These are phyloP conservation scores for Sciurus niger DNA, from an alignment of 2,113 vertebrate species.

Conservation along the genomic window DNA sequence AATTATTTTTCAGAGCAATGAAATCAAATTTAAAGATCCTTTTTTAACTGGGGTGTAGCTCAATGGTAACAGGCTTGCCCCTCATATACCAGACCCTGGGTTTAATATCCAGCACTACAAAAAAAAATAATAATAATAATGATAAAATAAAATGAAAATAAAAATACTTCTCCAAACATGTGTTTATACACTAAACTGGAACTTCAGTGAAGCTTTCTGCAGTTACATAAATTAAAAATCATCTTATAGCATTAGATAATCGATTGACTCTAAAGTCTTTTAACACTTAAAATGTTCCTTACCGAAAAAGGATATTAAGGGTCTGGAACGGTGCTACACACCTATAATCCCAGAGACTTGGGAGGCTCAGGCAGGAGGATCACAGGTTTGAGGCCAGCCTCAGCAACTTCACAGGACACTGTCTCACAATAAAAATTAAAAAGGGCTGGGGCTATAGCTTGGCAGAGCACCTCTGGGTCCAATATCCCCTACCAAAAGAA, in stretches of 20 bases:
- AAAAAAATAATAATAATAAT: background rate
- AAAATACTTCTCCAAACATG: background rate
- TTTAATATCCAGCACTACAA: background rate
- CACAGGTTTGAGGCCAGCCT: too few species aligned
- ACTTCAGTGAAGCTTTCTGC: background rate
- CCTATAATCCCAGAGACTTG: too few species aligned
- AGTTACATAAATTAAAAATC: background rate
- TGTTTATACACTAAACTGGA: background rate
- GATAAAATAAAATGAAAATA: background rate
- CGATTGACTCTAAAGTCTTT: background rate
- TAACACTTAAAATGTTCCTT: constrained; percentile 15
- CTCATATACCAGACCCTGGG: too few species aligned
- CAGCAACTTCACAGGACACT: too few species aligned
- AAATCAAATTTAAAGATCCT: background rate
- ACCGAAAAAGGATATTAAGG: background rate
- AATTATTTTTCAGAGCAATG: background rate
- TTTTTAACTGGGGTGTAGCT: background rate
- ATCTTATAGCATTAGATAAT: background rate
- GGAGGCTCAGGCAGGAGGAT: too few species aligned
- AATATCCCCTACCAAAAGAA: too few species aligned
- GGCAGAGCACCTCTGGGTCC: too few species aligned
- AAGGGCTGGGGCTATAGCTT: too few species aligned
- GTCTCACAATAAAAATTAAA: too few species aligned
- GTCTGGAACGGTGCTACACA: too few species aligned
- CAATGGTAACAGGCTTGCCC: background rate